A percentile compares a stretch with the other conserved stretches of the same genome.
phyloP scores from a whole-genome alignment of 2,113 vertebrate genomes.

The Corythornis vintsioides region DNA sequence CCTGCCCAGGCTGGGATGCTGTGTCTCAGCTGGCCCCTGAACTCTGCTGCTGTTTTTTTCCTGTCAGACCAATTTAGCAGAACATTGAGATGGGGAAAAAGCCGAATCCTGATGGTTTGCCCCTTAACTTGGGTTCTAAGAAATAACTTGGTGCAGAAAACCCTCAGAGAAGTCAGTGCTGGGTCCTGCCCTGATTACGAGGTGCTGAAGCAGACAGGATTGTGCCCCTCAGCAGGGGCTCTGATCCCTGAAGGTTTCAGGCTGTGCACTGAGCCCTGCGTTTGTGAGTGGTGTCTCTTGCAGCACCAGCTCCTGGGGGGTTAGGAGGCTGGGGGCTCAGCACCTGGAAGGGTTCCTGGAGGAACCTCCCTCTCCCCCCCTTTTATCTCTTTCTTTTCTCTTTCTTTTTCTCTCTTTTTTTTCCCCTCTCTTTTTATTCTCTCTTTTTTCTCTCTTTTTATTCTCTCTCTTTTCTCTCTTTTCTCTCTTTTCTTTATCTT shows the following conservation, averaged over 20 bases:
- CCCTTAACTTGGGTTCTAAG: background rate
- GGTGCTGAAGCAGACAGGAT: background rate
- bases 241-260: background rate
- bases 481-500: too few relatives aligned
- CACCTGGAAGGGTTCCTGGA: background rate
- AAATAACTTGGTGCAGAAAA: background rate
- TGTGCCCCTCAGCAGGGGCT: background rate
- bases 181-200: background rate
- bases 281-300: background rate
- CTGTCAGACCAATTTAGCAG: background rate
- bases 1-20: rapidly evolving
- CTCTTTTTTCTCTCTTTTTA: too few relatives aligned
- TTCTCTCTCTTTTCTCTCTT: too few relatives aligned
- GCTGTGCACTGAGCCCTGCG: rapidly evolving
- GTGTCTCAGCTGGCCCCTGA: background rate
- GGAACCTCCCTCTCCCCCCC: too few relatives aligned
- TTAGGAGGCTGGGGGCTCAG: background rate
- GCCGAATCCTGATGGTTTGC: background rate
- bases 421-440: too few relatives aligned
- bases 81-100: background rate
- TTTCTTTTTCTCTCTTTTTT: too few relatives aligned
- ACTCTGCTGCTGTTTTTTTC: background rate
- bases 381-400: too few relatives aligned
- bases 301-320: background rate
- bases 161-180: background rate